Conservation (phyloP, 2,888 invertebrate genomes). For the Nomada ruficornis region DNA sequence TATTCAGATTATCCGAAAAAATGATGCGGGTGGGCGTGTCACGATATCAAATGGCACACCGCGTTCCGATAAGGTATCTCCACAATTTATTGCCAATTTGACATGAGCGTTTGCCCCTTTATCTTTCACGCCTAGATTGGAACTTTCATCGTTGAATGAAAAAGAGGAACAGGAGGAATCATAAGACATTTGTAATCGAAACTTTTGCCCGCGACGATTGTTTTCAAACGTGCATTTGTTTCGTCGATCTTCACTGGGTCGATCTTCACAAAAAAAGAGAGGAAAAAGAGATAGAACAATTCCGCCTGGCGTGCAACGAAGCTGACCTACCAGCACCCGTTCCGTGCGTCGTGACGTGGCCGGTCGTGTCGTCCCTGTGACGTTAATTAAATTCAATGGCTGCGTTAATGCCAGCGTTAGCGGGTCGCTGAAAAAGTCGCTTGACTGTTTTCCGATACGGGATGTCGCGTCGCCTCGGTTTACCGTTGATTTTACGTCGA, state of each 20-base stretch:
- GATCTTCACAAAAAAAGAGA: neutral
- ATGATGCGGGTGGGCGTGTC: constrained; percentile 59
- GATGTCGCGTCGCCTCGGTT: constrained; percentile 48
- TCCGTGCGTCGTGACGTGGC: constrained; percentile 10
- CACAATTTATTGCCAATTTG: constrained; percentile 49
- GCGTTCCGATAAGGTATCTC: constrained; percentile 38
- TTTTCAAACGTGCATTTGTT: constrained; percentile 2
- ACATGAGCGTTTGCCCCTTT: neutral
- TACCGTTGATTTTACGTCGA: constrained; percentile 33
- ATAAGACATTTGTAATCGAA: no score
- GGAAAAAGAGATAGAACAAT: constrained; percentile 4
- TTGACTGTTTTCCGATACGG: constrained; percentile 52
- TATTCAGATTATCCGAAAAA: constrained; percentile 63
- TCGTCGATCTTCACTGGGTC: constrained; percentile 2
- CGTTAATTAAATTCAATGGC: constrained; percentile 62
- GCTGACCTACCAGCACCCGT: constrained; percentile 14
- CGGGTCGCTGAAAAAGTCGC: constrained; percentile 50
- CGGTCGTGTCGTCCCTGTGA: constrained; percentile 9
- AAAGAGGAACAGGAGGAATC: no score
- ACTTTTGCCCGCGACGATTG: neutral
- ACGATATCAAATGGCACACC: constrained; percentile 24
- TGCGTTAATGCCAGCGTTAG: constrained; percentile 47
- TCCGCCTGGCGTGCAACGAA: neutral
- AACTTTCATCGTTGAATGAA: no score
- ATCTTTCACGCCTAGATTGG: neutral